phyloP scores from a whole-genome alignment of 2,113 vertebrate species.

The Hippocampus barbouri region DNA sequence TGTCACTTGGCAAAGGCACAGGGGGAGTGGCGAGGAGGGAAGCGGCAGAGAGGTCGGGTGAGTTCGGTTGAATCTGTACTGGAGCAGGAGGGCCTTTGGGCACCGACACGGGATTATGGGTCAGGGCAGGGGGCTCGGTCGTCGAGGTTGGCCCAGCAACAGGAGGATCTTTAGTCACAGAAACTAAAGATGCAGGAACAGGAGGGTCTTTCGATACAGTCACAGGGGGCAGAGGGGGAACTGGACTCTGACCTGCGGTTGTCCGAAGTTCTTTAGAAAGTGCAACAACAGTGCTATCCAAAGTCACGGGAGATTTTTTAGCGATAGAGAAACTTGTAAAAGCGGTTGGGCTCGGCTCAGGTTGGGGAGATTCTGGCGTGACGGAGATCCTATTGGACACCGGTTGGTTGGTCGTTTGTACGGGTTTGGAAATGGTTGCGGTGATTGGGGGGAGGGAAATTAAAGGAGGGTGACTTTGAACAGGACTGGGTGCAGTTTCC shows the following conservation, averaged over 20 bases:
- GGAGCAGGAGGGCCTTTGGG: not conserved
- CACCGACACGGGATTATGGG: not conserved
- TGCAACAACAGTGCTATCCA: slow-evolving; percentile 21
- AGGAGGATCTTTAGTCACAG: not conserved
- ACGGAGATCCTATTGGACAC: slow-evolving; percentile 18
- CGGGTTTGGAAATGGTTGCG: slow-evolving; percentile 27
- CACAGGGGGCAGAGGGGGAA: not conserved
- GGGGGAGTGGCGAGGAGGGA: slow-evolving; percentile 18
- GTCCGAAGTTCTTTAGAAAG: not conserved
- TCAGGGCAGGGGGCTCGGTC: not conserved
- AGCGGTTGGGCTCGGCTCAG: slow-evolving; percentile 19
- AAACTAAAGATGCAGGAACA: not conserved
- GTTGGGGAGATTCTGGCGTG: not conserved
- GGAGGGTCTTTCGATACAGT: not conserved
- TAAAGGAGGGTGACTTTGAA: slow-evolving; percentile 6
- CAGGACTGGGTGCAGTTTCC: slow-evolving; percentile 11
- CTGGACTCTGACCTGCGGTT: too few relatives aligned
- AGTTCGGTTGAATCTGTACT: not conserved
- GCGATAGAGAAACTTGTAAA: slow-evolving; percentile 16
- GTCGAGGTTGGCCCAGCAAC: not conserved
- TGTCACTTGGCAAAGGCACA: slow-evolving; percentile 17
- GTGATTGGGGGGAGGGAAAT: slow-evolving; percentile 26
- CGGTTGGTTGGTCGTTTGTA: not conserved
- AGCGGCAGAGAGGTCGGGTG: slow-evolving; percentile 1
- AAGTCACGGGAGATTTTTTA: slow-evolving; percentile 22